Percentiles rank a stretch among this genome's conserved stretches.
Conservation (phyloP, 2,113 vertebrate species). For the Tangachromis dhanisi region DNA sequence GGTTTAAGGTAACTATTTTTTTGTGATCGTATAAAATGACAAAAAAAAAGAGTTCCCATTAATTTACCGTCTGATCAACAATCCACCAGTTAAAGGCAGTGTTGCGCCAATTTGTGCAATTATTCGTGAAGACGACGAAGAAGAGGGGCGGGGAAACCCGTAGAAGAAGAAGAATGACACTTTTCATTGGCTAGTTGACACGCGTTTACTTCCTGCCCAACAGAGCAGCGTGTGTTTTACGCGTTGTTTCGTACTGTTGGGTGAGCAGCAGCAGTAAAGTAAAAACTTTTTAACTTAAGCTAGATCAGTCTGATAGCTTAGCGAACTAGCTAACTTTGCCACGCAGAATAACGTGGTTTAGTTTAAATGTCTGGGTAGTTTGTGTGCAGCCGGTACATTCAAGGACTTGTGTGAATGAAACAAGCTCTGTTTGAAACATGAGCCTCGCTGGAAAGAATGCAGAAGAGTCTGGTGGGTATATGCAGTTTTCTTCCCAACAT, state of each 20-base stretch:
- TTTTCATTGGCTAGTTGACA: not conserved
- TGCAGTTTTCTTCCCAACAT: not conserved
- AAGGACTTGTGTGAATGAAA: not conserved
- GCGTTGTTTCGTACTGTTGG: not conserved
- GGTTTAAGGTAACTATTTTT: not conserved
- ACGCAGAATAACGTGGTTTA: not conserved
- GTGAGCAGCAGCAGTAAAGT: too few species aligned
- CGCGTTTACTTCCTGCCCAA: not conserved
- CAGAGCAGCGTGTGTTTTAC: not conserved
- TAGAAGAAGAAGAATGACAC: not conserved
- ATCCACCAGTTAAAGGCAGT: not conserved
- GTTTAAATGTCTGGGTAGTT: not conserved
- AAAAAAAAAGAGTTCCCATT: not conserved
- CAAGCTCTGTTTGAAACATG: not conserved
- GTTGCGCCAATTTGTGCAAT: not conserved
- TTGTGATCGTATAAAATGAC: not conserved
- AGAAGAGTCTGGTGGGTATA: not conserved
- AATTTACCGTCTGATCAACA: not conserved
- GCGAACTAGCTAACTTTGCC: not conserved
- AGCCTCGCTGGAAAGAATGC: accelerated
- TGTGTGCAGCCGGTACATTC: not conserved
- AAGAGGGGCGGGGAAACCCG: not conserved
- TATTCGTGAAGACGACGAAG: not conserved
- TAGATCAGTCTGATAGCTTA: not conserved
- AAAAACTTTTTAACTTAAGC: not conserved